Evolutionary conservation across 2,888 invertebrate genomes (phyloP).

Genomic region (Clepsis dumicolana): DNA sequence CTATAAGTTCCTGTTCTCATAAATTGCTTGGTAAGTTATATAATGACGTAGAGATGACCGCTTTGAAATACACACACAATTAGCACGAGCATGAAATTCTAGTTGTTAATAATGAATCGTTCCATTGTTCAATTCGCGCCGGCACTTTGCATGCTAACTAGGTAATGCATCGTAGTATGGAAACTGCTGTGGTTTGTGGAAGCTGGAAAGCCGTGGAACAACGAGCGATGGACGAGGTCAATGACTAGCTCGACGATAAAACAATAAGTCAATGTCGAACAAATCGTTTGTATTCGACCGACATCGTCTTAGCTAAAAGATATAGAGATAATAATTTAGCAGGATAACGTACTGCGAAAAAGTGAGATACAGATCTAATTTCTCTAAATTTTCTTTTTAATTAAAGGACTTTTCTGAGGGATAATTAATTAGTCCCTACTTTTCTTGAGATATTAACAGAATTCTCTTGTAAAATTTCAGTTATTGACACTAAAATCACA

Average conservation of each 20-base stretch:
- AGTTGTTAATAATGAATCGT: slow-evolving; percentile 23
- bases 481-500: no score
- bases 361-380: no score
- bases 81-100: not conserved
- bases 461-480: no score
- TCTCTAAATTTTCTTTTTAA: no score
- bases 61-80: slow-evolving; percentile 4
- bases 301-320: not conserved
- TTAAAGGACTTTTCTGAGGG: no score
- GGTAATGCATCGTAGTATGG: not conserved
- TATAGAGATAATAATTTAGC: no score
- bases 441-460: no score
- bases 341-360: no score
- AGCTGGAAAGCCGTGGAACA: not conserved
- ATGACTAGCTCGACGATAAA: not conserved
- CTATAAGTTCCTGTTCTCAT: no score
- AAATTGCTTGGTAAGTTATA: not conserved
- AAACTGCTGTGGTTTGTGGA: slow-evolving; percentile 5
- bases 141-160: not conserved
- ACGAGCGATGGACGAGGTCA: not conserved
- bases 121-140: slow-evolving; percentile 14
- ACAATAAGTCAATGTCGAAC: slow-evolving; percentile 2
- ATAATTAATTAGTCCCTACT: no score
- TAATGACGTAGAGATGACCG: not conserved
- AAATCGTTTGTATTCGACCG: not conserved